Evolutionary conservation across 2,888 invertebrate genomes (phyloP).

Genomic region (Coremacera marginata): DNA sequence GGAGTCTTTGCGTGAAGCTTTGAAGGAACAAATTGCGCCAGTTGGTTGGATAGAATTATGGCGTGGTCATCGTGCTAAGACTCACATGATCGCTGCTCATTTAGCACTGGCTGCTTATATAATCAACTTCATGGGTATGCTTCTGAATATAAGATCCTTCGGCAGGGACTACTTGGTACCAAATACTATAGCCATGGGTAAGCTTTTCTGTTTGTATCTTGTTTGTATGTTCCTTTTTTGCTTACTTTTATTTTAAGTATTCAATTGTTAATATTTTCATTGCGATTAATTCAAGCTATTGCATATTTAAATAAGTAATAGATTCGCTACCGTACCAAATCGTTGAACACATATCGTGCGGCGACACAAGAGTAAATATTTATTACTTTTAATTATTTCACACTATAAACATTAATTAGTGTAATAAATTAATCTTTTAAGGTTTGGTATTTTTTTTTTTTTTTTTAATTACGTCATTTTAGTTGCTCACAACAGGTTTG

Average conservation of each 20-base stretch:
- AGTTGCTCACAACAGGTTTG: too few species aligned
- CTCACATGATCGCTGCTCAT: constrained; percentile 65
- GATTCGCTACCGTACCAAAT: too few species aligned
- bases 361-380: too few species aligned
- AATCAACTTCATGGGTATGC: constrained; percentile 69
- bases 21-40: constrained; percentile 57
- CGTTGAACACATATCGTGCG: too few species aligned
- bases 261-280: not conserved
- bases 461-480: too few species aligned
- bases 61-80: constrained; percentile 58
- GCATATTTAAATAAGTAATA: too few species aligned
- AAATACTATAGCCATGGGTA: constrained; percentile 69
- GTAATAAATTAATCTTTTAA: too few species aligned
- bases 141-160: constrained; percentile 69
- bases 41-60: constrained; percentile 65
- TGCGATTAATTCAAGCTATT: not conserved
- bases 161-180: constrained; percentile 66
- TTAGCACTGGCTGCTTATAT: constrained; percentile 66
- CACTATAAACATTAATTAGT: too few species aligned
- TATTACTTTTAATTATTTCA: too few species aligned
- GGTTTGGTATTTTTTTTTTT: too few species aligned
- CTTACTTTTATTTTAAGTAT: not conserved
- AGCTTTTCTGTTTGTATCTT: constrained; percentile 18
- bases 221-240: too few species aligned
- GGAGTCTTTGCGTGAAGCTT: constrained; percentile 56